Evolutionary conservation across 2,113 vertebrate genomes (phyloP), one percentile per base, ranked within the genome.

Genomic region (Taxidea taxus): DNA sequence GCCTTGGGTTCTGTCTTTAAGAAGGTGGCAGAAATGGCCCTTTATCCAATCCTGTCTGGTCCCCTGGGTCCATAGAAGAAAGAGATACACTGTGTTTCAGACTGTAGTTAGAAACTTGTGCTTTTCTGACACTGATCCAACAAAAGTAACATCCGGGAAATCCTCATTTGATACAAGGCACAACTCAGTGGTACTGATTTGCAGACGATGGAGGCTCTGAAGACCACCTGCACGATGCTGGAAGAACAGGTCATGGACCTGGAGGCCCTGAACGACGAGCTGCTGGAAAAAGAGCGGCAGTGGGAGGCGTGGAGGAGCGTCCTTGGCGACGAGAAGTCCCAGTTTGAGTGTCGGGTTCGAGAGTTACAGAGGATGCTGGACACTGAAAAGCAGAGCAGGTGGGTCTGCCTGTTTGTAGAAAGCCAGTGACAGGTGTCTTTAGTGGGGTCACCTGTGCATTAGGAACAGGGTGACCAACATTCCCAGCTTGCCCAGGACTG

Each of bases 211-310:
- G 99, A 99, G 99, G 99, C 99, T 23, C 99, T 99, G 98, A 99
- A 99, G 99, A 99, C 99, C 91, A 99, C 99, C 0, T 99, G 99
- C 98, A 99, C 99, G 4, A 99, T 99, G 99, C 98, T 99, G 98
- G 99, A 99, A 98, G 99, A 99, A 96, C 99, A 99, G 99, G 99
- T 99, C 58, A 98, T 99, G 98, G 99, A 99, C 94, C 98, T 99
- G 97, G 99, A 99, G 98, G 99, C 99, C 12, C 98, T 99, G 97
- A 99, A 99, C 1, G 99, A 99, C 0, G 99, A 99, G 98, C 99
- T 99, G 88, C 83, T 99, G 98, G 99, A 99, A 97, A 99, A 99
- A 90, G 99, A 99, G 98, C 99, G 99, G n/a, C 99, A 99, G 98
- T 99, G 99, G 99, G 99, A 99, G 95, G 99, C 99, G 27, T 99